Conservation (phyloP, 2,113 vertebrate species). For the Benitochromis conjunctus region DNA sequence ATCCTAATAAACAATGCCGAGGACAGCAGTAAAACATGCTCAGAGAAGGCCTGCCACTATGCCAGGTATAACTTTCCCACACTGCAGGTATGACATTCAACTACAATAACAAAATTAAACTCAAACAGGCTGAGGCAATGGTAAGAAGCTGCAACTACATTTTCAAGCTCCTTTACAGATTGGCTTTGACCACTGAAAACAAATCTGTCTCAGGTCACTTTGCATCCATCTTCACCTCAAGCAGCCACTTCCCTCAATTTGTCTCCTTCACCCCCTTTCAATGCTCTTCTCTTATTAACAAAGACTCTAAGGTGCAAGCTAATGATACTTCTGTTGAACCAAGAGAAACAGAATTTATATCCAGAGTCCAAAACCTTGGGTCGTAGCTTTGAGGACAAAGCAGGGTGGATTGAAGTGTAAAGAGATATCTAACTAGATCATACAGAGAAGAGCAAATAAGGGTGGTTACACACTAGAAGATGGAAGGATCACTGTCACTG, state of each 20-base stretch:
- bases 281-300: not conserved
- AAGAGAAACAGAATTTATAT: not conserved
- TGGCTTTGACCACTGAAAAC: not conserved
- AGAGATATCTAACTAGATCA: constrained; percentile 20
- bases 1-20: constrained; percentile 1
- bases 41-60: not conserved
- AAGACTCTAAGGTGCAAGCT: not conserved
- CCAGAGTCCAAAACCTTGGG: not conserved
- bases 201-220: constrained; percentile 1
- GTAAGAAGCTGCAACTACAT: not conserved
- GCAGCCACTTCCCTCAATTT: not conserved
- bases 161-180: constrained; percentile 2
- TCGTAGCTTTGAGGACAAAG: constrained; percentile 2
- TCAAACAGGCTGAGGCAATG: not conserved
- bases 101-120: not conserved
- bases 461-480: not conserved
- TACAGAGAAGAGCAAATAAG: constrained; percentile 25
- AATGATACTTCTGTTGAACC: not conserved
- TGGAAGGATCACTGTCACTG: not conserved
- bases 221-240: not conserved
- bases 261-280: not conserved
- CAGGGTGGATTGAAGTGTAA: not conserved
- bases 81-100: constrained; percentile 2
- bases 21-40: constrained; percentile 11
- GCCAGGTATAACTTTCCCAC: not conserved